Evolutionary conservation across 2,113 vertebrate genomes (phyloP), one percentile per base, ranked within the genome.

Genomic region (Rhadina sibilatrix): DNA sequence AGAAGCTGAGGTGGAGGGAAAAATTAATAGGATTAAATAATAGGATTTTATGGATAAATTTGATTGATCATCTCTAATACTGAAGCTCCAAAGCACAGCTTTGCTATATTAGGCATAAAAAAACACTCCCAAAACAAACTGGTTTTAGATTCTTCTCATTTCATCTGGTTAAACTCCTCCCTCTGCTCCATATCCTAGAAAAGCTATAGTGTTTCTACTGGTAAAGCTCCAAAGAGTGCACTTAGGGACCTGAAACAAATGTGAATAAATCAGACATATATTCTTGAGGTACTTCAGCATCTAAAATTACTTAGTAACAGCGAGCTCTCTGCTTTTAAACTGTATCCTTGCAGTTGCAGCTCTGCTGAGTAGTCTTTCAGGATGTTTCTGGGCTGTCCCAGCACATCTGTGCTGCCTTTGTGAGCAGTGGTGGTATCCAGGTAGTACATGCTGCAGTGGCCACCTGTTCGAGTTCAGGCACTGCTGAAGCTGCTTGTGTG

Each of bases 401-500:
- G 78, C 50, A 6, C 1, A 0, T 49, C 76, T 40, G 59, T 57
- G 78, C 46, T 17, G 17, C 46, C 23, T 11, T 10, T n/a, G 44
- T n/a, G 53, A 15, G 30, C 8, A 15, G 16, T 1, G 0, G 4
- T 50, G 78, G 18, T 63, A 12, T 27, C 21, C 4, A 4, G n/a
- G n/a, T n/a, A n/a, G 1, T 9, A 16, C 12, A 0, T 6, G 37
- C 11, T 77, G 31, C 33, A 18, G 37, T 5, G 11, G 46, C 76
- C 42, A 0, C 0, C 0, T 21, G 12, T 56, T 15, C 42, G 16
- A 49, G 35, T 59, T 50, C 49, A 64, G 57, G 33, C 46, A 8
- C 63, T 8, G 4, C 71, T 65, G 71, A 40, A 53, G 59, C 50
- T 4, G 2, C 59, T 70, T 31, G 10, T 40, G 20, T n/a, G 59